A percentile compares a stretch with the other conserved stretches of the same genome.
Evolutionary conservation across 2,888 invertebrate species (phyloP).

Genomic region (Drosophila anomalata): DNA sequence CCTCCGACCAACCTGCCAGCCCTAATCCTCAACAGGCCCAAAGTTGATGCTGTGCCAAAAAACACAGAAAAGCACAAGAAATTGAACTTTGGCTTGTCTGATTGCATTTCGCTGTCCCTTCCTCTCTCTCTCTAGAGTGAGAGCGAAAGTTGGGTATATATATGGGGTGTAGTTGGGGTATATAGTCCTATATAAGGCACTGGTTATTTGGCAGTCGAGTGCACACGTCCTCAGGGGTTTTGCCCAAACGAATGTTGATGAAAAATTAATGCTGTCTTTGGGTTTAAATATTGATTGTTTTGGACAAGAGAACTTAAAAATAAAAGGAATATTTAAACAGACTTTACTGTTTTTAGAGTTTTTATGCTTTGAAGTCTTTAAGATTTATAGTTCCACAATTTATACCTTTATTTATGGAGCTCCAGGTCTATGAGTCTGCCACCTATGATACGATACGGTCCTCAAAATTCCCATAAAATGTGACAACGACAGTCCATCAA

Average conservation of each 20-base stretch:
- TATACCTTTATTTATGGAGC: too few relatives aligned
- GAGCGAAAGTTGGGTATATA: slow-evolving; percentile 59
- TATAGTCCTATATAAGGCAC: slow-evolving; percentile 43
- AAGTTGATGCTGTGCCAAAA: slow-evolving; percentile 74
- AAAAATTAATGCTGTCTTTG: slow-evolving; percentile 24
- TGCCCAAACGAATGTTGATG: slow-evolving; percentile 11
- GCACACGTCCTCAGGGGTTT: slow-evolving; percentile 30
- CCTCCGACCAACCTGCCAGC: slow-evolving; percentile 12
- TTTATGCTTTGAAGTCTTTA: neutral
- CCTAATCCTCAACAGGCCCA: slow-evolving; percentile 42
- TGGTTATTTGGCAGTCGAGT: slow-evolving; percentile 29
- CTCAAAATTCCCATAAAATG: neutral
- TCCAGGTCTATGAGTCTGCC: too few relatives aligned
- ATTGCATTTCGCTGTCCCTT: slow-evolving; percentile 55
- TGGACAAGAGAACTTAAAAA: neutral
- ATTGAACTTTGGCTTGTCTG: slow-evolving; percentile 76
- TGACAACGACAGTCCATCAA: neutral
- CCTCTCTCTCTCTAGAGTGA: slow-evolving; percentile 29
- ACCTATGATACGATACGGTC: neutral
- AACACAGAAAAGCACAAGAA: slow-evolving; percentile 40
- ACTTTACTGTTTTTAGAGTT: neutral
- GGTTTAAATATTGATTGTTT: slow-evolving; percentile 25
- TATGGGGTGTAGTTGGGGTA: neutral
- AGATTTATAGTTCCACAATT: neutral
- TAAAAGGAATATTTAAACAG: neutral